phyloP scores from a whole-genome alignment of 2,797 vertebrate genomes.

The Xenopus petersii region DNA sequence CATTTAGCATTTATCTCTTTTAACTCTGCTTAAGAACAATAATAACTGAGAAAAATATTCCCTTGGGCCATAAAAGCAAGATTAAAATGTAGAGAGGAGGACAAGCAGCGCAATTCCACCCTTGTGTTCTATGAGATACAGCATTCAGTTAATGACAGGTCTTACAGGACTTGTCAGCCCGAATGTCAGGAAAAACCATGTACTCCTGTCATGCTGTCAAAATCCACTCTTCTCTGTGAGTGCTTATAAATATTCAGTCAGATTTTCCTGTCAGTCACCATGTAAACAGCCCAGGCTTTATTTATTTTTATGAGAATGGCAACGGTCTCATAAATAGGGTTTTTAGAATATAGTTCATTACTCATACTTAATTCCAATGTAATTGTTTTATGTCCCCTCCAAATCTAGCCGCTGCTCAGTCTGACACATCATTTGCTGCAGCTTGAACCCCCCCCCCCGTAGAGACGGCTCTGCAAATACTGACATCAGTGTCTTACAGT shows the following conservation, averaged over 20 bases:
- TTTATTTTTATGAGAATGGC: neutral
- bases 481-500: no score
- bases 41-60: no score
- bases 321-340: neutral
- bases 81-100: neutral
- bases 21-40: no score
- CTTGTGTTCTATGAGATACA: slow-evolving; percentile 23
- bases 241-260: slow-evolving; percentile 40
- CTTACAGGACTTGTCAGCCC: slow-evolving; percentile 31
- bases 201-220: slow-evolving; percentile 30
- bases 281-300: slow-evolving; percentile 1
- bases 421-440: no score
- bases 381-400: no score
- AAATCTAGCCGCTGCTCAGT: no score
- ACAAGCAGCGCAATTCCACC: slow-evolving; percentile 2
- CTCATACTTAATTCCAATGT: no score
- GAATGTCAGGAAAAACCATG: slow-evolving; percentile 33
- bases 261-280: slow-evolving; percentile 34
- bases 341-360: no score
- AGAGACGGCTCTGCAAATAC: no score
- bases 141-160: slow-evolving; percentile 24
- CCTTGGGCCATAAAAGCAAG: no score
- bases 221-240: slow-evolving; percentile 20
- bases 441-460: no score
- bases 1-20: no score